phyloP scores from a whole-genome alignment of 2,888 invertebrate species.

The Folsomia candida region DNA sequence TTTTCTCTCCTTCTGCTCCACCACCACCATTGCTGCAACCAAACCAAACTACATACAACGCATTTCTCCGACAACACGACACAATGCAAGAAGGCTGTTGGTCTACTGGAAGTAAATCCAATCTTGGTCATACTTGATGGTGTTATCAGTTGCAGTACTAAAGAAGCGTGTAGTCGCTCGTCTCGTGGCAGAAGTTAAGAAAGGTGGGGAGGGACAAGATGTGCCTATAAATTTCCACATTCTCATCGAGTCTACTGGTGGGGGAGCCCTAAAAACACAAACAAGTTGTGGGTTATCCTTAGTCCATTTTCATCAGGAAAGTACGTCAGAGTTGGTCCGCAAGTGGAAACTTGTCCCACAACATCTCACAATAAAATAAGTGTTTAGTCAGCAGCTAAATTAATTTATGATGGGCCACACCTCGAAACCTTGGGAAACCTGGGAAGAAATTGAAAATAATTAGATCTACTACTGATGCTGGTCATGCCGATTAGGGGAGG shows the following conservation, averaged over 20 bases:
- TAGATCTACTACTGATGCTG: too few species aligned
- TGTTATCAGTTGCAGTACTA: neutral
- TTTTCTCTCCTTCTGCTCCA: neutral
- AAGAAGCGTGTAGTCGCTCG: too few species aligned
- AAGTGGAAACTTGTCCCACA: too few species aligned
- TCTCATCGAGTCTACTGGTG: neutral
- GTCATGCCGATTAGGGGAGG: too few species aligned
- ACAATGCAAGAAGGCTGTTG: neutral
- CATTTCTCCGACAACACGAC: neutral
- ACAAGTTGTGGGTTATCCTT: neutral
- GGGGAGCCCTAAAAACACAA: neutral
- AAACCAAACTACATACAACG: neutral
- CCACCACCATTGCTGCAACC: neutral
- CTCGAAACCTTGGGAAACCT: too few species aligned
- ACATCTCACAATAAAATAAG: neutral
- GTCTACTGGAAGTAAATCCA: neutral
- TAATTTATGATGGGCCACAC: neutral
- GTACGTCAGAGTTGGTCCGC: too few species aligned
- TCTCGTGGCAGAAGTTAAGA: neutral
- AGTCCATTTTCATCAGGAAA: neutral
- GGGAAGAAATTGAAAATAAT: too few species aligned
- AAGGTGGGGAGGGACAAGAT: neutral
- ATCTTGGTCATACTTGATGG: neutral
- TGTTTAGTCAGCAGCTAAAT: neutral
- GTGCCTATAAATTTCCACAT: neutral